A percentile compares a stretch with the other conserved stretches of the same genome.
phyloP scores from a whole-genome alignment of 2,113 vertebrate species.

The Syrmaticus mikado region DNA sequence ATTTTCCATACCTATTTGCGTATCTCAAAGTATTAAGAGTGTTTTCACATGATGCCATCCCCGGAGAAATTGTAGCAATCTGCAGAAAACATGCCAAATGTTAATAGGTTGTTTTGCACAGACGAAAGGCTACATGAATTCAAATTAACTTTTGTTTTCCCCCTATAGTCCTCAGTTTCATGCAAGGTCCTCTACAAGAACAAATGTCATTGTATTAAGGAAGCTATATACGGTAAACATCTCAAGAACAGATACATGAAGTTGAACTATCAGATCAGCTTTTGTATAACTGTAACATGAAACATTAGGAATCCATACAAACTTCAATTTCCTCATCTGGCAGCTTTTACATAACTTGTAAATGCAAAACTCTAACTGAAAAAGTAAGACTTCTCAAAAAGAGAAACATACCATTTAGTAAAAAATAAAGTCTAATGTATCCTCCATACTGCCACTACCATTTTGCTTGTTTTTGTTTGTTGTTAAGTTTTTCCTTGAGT shows the following conservation, averaged over 20 bases:
- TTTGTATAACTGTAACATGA: neutral
- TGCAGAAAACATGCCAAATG: slow-evolving; percentile 46
- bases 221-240: neutral
- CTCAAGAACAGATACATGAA: neutral
- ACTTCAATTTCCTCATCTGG: neutral
- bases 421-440: neutral
- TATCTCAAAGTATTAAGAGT: slow-evolving; percentile 98
- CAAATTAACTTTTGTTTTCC: neutral
- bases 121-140: neutral
- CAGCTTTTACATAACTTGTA: neutral
- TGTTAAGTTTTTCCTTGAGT: no score
- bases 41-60: slow-evolving; percentile 99
- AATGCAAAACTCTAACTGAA: neutral
- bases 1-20: slow-evolving; percentile 90
- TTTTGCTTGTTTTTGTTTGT: no score
- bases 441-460: neutral
- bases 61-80: slow-evolving; percentile 98
- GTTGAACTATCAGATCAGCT: neutral
- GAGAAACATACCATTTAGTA: neutral
- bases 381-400: neutral
- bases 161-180: neutral
- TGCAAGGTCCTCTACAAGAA: neutral
- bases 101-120: slow-evolving; percentile 1
- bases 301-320: neutral
- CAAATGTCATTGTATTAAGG: neutral